Evolutionary conservation across 2,113 vertebrate genomes (phyloP), one percentile per base, ranked within the genome.

Genomic region (Cryptotis parvus): DNA sequence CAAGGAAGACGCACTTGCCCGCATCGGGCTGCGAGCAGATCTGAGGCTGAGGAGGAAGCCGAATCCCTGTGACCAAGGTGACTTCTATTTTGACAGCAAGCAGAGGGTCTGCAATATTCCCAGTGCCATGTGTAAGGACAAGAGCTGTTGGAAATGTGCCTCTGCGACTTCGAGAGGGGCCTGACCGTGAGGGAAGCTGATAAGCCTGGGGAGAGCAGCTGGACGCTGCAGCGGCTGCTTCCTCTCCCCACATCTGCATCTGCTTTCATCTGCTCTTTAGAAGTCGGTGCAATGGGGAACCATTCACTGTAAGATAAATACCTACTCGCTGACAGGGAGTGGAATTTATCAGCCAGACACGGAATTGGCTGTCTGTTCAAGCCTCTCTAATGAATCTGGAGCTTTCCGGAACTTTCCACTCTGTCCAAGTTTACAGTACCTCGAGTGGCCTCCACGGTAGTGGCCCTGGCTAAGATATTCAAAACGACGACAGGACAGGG

Each of bases 211-310:
- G 0, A 87, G 73, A 94, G 85, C 95, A 96, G 97, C 96, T 97
- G 97, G 96, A 95, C 90, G 95, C 92, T 41, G 73, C 83, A 93
- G 91, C 84, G 95, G 92, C 93, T 97, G 96, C 91, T 97, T 97
- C 96, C 94, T 98, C 97, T 97, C 97, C 96, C 93, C 95, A 95
- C 95, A 97, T 97, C 94, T 97, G 95, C 96, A 97, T 97, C 96
- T 97, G 97, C 97, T 97, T 98, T 98, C 97, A 97, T 98, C 98
- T 97, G 82, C 69, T 97, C 93, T 89, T 97, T 95, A 97, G 97
- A 98, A 97, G 96, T 96, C 96, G 93, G 96, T 95, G 84, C 87
- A 95, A 97, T 97, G 94, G 95, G 90, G 95, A 95, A 96, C 96
- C 96, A 93, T 97, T 98, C 96, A 91, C 94, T 95, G 79, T 90